These are phyloP conservation scores for Polypterus senegalus DNA, from an alignment of 2,113 vertebrate species.

Conservation along the genomic window DNA sequence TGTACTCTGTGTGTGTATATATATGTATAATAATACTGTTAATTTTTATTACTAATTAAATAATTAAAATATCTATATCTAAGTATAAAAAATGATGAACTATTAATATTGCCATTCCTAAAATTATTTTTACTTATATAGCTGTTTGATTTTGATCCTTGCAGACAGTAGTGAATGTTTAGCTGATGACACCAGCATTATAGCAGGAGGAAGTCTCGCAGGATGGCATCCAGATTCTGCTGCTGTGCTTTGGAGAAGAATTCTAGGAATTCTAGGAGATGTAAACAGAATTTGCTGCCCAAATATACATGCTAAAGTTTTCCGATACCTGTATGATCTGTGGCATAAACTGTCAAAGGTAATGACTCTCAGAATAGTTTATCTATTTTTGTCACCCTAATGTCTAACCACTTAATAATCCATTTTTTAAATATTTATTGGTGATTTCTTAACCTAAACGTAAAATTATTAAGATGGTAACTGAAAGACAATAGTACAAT, in stretches of 20 bases:
- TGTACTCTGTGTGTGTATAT: too few species aligned
- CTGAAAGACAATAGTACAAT: too few species aligned
- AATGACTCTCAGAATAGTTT: slow-evolving; percentile 7
- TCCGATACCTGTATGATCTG: slow-evolving; percentile 79
- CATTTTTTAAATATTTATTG: too few species aligned
- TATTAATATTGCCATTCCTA: too few species aligned
- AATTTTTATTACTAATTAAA: not conserved
- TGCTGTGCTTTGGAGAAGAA: slow-evolving; percentile 87
- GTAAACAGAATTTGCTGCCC: slow-evolving; percentile 85
- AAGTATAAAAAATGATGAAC: not conserved
- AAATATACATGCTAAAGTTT: slow-evolving; percentile 85
- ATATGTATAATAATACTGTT: too few species aligned
- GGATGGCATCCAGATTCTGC: slow-evolving; percentile 95
- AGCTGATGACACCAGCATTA: slow-evolving; percentile 87
- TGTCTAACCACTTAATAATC: too few species aligned
- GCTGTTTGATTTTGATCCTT: slow-evolving; percentile 5
- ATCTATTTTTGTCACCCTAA: too few species aligned
- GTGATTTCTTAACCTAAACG: too few species aligned
- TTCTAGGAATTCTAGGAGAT: slow-evolving; percentile 89
- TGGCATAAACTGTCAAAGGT: slow-evolving; percentile 97
- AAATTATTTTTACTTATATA: too few species aligned
- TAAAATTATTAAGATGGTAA: too few species aligned
- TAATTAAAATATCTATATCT: not conserved
- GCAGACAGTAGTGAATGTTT: slow-evolving; percentile 87
- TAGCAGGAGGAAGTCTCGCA: slow-evolving; percentile 82